phyloP scores from a whole-genome alignment of 2,113 vertebrate species.

The Zapornia atra region DNA sequence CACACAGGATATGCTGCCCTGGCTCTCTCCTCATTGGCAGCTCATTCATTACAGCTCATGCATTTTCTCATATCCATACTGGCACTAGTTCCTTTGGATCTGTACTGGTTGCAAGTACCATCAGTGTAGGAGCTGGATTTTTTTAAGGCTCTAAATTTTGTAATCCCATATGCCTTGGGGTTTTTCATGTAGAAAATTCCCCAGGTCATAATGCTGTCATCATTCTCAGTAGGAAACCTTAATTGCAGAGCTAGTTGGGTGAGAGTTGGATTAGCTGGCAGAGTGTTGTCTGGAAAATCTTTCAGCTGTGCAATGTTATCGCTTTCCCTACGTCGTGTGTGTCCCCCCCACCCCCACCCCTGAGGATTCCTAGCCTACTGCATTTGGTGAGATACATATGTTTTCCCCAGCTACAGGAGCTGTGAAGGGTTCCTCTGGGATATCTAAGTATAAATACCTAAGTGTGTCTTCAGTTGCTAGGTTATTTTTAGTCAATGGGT shows the following conservation, averaged over 20 bases:
- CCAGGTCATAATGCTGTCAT: slow-evolving; percentile 6
- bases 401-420: slow-evolving; percentile 58
- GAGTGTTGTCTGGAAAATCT: slow-evolving; percentile 59
- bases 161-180: background rate
- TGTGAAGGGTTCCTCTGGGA: slow-evolving; percentile 68
- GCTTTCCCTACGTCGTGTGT: background rate
- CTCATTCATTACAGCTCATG: background rate
- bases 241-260: slow-evolving; percentile 42
- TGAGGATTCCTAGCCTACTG: slow-evolving; percentile 51
- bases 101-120: background rate
- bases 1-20: background rate
- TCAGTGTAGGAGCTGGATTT: background rate
- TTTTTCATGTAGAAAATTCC: background rate
- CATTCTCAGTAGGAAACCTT: slow-evolving; percentile 24
- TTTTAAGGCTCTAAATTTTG: background rate
- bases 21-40: background rate
- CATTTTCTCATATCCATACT: background rate
- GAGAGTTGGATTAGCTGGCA: slow-evolving; percentile 47
- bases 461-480: slow-evolving; percentile 63
- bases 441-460: slow-evolving; percentile 64
- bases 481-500: slow-evolving; percentile 68
- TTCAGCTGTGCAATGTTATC: slow-evolving; percentile 54
- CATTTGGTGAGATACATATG: slow-evolving; percentile 64
- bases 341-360: background rate
- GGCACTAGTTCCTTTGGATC: background rate